Evolutionary conservation across 2,113 vertebrate genomes (phyloP).

Genomic region (Orthonyx spaldingii): DNA sequence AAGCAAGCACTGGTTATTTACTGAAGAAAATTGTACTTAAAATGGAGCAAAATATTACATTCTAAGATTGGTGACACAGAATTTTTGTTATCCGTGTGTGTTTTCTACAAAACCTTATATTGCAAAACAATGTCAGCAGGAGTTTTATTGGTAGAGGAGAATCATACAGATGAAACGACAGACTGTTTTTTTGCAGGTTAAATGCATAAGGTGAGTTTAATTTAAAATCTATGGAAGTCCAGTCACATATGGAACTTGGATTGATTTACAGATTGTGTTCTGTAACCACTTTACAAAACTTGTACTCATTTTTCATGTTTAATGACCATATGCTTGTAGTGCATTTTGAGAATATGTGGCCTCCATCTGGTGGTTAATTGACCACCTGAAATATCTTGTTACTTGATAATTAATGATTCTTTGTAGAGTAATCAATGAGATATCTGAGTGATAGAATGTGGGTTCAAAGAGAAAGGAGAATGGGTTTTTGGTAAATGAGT

Average conservation of each 20-base stretch:
- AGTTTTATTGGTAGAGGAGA: neutral
- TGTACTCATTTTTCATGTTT: constrained; percentile 27
- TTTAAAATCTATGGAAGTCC: neutral
- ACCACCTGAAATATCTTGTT: constrained; percentile 29
- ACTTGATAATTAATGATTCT: constrained; percentile 15
- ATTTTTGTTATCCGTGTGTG: neutral
- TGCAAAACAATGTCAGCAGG: neutral
- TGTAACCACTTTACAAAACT: neutral
- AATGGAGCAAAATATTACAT: neutral
- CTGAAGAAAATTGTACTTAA: neutral
- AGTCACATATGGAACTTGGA: neutral
- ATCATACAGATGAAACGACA: neutral
- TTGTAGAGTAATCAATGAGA: neutral
- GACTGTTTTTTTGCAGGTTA: neutral
- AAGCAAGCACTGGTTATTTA: neutral
- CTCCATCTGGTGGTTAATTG: constrained; percentile 21
- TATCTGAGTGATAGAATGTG: neutral
- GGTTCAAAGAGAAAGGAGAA: neutral
- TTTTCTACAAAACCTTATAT: neutral
- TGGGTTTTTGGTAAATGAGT: neutral
- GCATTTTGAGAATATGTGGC: neutral
- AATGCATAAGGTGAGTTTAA: neutral
- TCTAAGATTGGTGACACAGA: neutral
- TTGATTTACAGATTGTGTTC: neutral
- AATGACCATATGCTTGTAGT: neutral